Evolutionary conservation across 2,797 vertebrate species (phyloP), one percentile per base, ranked within the genome.

Genomic region (Argentina silus): DNA sequence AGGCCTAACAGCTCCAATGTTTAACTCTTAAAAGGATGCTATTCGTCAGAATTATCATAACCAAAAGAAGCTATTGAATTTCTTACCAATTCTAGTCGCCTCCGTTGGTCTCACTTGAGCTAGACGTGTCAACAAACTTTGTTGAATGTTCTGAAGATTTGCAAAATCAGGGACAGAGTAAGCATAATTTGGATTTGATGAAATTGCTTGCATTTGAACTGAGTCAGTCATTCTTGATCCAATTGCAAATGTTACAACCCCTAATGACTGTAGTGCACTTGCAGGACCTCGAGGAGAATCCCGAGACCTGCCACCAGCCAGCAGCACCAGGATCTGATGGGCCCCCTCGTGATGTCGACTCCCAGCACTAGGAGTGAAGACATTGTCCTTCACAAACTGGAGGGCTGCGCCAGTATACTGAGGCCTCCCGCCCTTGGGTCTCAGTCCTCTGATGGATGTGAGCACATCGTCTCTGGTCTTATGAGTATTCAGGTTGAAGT

Each of bases 381-480:
- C 73, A 59, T 86, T 88, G 17, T 92, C 84, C 63, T 67, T 90
- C 9, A 94, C 88, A 88, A 91, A 93, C 70, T 90, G 83, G 3
- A 94, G 86, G 14, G 93, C 93, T 65, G 75, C 79, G 57, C 93
- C 92, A 72, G 91, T 92, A 77, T 93, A 90, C 7, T 87, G 90
- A 66, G 87, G 90, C 63, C 89, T 83, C 79, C 94, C 94, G 0
- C 93, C 92, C 83, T 91, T 94, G 75, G 80, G 88, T 79, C 85
- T 91, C 9, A 93, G 78, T 43, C 64, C 87, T 72, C 69, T 78
- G 19, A 93, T 47, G 11, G 90, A 86, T 23, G 73, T 83, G 11
- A 89, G 71, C 67, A 90, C 74, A 51, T 88, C 87, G 10, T 81
- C 81, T 83, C 60, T 91, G 55, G 82, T 90, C 11, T 78, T 75